Conservation (phyloP, 1,140 invertebrate species). For the Euura lappo region DNA sequence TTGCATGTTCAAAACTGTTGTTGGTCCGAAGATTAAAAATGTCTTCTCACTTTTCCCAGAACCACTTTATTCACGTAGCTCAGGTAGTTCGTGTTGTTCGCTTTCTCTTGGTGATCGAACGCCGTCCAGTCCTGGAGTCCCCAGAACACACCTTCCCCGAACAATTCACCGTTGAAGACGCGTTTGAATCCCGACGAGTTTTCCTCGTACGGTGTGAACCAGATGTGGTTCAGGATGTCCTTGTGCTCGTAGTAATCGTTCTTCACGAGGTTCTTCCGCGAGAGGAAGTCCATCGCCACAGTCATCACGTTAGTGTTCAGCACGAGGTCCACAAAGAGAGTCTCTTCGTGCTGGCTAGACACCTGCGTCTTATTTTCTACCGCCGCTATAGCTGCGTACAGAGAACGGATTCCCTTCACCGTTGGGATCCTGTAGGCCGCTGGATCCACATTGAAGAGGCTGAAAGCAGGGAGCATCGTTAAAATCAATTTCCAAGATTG, state of each 20-base stretch:
- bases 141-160: slow-evolving; percentile 66
- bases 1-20: not conserved
- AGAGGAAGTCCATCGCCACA: slow-evolving; percentile 63
- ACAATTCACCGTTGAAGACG: slow-evolving; percentile 85
- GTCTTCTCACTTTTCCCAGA: slow-evolving; percentile 69
- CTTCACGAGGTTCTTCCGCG: slow-evolving; percentile 54
- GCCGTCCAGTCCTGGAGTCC: slow-evolving; percentile 90
- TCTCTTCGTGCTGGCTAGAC: slow-evolving; percentile 60
- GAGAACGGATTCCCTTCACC: slow-evolving; percentile 66
- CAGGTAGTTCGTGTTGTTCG: slow-evolving; percentile 74
- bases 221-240: slow-evolving; percentile 75
- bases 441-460: slow-evolving; percentile 48
- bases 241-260: slow-evolving; percentile 62
- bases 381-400: slow-evolving; percentile 75
- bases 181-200: slow-evolving; percentile 88
- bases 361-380: slow-evolving; percentile 76
- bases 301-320: slow-evolving; percentile 67
- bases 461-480: slow-evolving; percentile 31
- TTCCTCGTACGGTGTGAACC: slow-evolving; percentile 81
- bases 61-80: slow-evolving; percentile 76
- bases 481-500: not conserved
- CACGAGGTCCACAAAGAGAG: slow-evolving; percentile 65
- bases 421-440: slow-evolving; percentile 57
- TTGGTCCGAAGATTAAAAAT: slow-evolving; percentile 1
- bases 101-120: slow-evolving; percentile 74